Evolutionary conservation across 2,113 vertebrate genomes (phyloP), one percentile per base, ranked within the genome.

Genomic region (Reinhardtius hippoglossoides): DNA sequence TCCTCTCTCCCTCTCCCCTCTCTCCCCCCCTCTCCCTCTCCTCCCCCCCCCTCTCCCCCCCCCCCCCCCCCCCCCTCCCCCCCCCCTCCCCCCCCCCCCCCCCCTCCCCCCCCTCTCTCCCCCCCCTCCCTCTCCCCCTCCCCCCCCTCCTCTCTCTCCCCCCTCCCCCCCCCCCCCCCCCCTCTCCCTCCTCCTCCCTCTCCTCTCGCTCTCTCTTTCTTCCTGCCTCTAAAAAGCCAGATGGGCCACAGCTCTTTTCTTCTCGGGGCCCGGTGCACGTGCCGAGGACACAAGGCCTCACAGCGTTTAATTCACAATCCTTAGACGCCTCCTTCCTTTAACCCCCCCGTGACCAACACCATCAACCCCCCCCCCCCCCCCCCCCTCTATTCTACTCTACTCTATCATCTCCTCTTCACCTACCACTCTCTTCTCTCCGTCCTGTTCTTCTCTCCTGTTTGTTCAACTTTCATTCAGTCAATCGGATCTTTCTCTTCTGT

Each of bases 231-330:
- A 63, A 82, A 82, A 85, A 90, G 89, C 90, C 92, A 94, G 93
- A 94, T 92, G 92, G 91, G 87, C 87, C 71, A 5, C 61, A 67
- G 81, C 73, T 84, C 65, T 91, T 92, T 93, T 92, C 82, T 92
- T 89, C 81, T 74, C 0, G 61, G 55, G 91, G 89, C 81, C 85
- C 67, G 64, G 79, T 88, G 90, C 93, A 94, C 94, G 94, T 94
- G 94, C 92, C 93, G 89, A 87, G 89, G 89, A 93, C 91, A 91
- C 88, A 54, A 89, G 91, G 90, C 89, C 91, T 92, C 83, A 83
- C 89, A 76, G 91, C 87, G 78, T 92, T 92, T 93, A 82, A 94
- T 94, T 94, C 89, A 93, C 85, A 52, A 84, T 68, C 87, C 86
- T 87, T 76, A 63, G 86, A 85, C 76, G 61, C 91, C 90, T 88